Conservation (phyloP, 1,140 invertebrate species). For the Bilobella aurantiaca region DNA sequence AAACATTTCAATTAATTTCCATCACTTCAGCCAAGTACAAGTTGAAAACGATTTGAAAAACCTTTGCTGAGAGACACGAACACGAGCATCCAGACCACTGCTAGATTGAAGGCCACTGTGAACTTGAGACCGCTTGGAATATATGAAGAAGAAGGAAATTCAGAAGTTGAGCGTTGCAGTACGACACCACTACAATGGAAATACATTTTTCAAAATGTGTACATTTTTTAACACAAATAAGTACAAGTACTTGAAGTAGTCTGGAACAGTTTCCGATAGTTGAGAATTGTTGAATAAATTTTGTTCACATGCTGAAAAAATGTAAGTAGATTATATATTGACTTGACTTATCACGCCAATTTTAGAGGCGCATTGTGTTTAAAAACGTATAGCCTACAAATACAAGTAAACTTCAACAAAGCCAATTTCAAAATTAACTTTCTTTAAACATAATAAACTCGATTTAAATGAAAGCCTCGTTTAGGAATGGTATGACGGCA, state of each 20-base stretch:
- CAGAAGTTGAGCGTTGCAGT: constrained; percentile 55
- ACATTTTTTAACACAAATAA: too few relatives aligned
- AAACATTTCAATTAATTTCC: constrained; percentile 27
- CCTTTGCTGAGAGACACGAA: constrained; percentile 81
- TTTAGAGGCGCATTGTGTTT: too few relatives aligned
- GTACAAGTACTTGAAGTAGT: constrained; percentile 54
- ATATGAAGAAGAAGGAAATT: constrained; percentile 36
- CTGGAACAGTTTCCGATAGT: constrained; percentile 56
- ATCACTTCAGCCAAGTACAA: background rate
- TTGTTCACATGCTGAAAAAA: constrained; percentile 25
- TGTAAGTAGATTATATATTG: background rate
- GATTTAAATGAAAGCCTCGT: too few relatives aligned
- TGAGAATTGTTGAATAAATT: constrained; percentile 9
- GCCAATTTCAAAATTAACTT: too few relatives aligned
- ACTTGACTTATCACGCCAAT: too few relatives aligned
- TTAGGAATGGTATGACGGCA: too few relatives aligned
- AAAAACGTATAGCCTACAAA: too few relatives aligned
- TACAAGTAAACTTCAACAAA: too few relatives aligned
- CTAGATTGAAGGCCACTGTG: constrained; percentile 77
- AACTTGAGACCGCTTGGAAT: constrained; percentile 55
- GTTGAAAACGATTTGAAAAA: constrained; percentile 32
- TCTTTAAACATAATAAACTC: too few relatives aligned
- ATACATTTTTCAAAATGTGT: too few relatives aligned
- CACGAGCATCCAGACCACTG: constrained; percentile 79
- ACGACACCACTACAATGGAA: constrained; percentile 71